Evolutionary conservation across 1,140 invertebrate species (phyloP).

Genomic region (Teleogryllus occipitalis): DNA sequence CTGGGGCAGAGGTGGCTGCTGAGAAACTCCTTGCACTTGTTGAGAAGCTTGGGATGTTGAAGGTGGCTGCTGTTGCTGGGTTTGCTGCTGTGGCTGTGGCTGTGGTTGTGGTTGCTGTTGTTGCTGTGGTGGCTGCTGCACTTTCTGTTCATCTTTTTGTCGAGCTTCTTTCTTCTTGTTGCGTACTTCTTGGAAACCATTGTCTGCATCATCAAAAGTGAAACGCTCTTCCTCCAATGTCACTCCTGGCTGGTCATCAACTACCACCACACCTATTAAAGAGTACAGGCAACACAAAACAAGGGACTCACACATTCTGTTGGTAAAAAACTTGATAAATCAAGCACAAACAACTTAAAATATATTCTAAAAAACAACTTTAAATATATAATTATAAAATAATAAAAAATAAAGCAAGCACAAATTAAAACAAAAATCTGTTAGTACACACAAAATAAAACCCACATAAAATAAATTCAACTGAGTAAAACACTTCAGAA

Average conservation of each 20-base stretch:
- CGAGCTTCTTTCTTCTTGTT: conserved; percentile 66
- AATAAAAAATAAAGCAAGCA: background rate
- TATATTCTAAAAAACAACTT: conserved; percentile 13
- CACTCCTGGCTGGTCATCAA: conserved; percentile 44
- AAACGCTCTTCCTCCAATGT: conserved; percentile 35
- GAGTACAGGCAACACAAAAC: conserved; percentile 21
- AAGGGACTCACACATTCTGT: conserved; percentile 20
- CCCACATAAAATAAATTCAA: no score
- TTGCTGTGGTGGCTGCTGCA: conserved; percentile 8
- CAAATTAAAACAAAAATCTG: no score
- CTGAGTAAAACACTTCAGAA: no score
- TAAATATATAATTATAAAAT: background rate
- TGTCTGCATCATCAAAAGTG: conserved; percentile 48
- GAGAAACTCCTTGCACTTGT: background rate
- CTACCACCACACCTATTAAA: conserved; percentile 44
- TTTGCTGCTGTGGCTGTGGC: background rate
- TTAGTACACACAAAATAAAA: no score
- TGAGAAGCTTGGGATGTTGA: background rate
- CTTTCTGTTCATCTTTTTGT: conserved; percentile 22
- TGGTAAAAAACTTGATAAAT: conserved; percentile 20
- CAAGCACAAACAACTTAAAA: conserved; percentile 19
- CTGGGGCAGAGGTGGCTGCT: background rate
- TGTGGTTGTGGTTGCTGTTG: background rate
- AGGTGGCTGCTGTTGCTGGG: background rate
- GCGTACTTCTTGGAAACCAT: conserved; percentile 81